A percentile compares a stretch with the other conserved stretches of the same genome.
These are phyloP conservation scores for Tor tambroides DNA, from an alignment of 2,113 vertebrate species.

Conservation along the genomic window DNA sequence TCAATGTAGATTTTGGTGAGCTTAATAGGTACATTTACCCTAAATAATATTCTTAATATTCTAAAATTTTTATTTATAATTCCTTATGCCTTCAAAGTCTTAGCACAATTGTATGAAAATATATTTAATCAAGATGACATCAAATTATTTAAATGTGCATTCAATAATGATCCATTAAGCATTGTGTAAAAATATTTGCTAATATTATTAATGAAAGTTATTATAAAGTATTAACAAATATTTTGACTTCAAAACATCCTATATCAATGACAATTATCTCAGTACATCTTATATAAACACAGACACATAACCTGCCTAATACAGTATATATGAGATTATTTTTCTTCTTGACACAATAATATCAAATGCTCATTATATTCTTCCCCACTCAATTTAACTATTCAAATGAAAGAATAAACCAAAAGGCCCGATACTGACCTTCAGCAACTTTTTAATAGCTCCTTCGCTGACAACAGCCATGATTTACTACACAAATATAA, in stretches of 20 bases:
- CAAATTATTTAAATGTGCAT: background rate
- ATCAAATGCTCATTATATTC: background rate
- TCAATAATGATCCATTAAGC: background rate
- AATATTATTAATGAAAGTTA: no score
- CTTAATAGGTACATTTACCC: no score
- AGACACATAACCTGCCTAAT: background rate
- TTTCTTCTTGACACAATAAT: background rate
- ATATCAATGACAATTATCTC: background rate
- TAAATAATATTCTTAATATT: no score
- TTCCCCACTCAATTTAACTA: no score
- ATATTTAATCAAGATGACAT: background rate
- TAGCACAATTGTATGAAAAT: background rate
- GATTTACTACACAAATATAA: background rate
- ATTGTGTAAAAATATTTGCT: no score
- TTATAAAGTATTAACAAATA: background rate
- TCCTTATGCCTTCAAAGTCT: background rate
- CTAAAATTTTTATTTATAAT: no score
- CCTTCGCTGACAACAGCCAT: slow-evolving; percentile 88
- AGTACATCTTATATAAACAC: background rate
- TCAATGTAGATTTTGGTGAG: no score
- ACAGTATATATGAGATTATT: background rate
- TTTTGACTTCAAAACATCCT: background rate
- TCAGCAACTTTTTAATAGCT: slow-evolving; percentile 93
- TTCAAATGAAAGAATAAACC: slow-evolving; percentile 12
- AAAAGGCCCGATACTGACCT: slow-evolving; percentile 83